Evolutionary conservation across 2,888 invertebrate species (phyloP), one percentile per base, ranked within the genome.

Genomic region (Sicus ferrugineus): DNA sequence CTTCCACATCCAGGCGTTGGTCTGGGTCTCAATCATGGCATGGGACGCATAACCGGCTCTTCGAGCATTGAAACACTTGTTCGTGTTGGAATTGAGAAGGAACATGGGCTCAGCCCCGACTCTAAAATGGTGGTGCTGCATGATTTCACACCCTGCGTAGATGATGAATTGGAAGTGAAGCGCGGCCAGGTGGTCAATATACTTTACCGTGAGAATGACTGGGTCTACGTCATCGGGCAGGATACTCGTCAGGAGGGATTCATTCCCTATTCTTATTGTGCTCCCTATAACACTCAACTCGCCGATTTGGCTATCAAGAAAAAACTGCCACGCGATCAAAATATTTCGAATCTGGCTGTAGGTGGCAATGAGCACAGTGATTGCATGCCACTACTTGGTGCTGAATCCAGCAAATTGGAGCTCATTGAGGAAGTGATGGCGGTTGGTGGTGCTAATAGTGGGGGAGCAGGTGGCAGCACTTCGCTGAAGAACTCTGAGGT

Each of bases 71-170:
- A 85, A 71, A 85, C 85, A 0, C 76, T 85, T 3, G 85, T 81
- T 19, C 75, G 81, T 3, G 81, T 80, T 16, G 96, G 96, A 9
- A 93, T 96, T 72, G 96, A 96, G 83, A 96, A 96, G 80, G 95
- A 96, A 85, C 94, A 95, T 85, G 95, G 95, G 2, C 87, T 96
- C 9, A 94, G 95, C 73, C 95, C 96, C 0, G 96, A 96, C 82
- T 95, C 95, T 63, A 96, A 96, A 87, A 96, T 96, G 95, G 93
- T 96, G 72, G 96, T 96, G 46, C 87, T 96, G 11, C 96, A 96
- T 83, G 96, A 97, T 83, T 97, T 97, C 83, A 93, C 93, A 16
- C 96, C 97, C 0, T 96, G 96, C 82, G 97, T 96, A 16, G 96
- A 97, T 83, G 96, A 97, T 85, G 97, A 97, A 82, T 87, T 97